phyloP scores from a whole-genome alignment of 2,888 invertebrate genomes.

The Andrena fulva region DNA sequence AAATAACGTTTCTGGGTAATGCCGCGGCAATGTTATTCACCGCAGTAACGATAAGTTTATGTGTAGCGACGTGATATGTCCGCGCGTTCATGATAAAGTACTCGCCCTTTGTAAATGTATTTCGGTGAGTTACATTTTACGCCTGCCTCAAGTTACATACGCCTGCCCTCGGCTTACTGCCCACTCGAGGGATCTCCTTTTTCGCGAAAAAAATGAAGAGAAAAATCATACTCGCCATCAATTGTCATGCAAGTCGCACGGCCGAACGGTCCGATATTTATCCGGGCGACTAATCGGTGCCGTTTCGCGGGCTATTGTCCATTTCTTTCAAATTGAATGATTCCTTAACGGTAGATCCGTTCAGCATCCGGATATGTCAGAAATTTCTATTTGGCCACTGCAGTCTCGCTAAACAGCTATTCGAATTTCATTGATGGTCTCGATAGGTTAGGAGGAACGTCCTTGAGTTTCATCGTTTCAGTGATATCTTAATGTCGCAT shows the following conservation, averaged over 20 bases:
- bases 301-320: background rate
- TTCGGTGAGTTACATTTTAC: constrained; percentile 79
- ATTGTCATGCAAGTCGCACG: constrained; percentile 55
- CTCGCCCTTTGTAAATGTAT: constrained; percentile 81
- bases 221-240: constrained; percentile 49
- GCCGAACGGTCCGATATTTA: constrained; percentile 25
- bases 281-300: constrained; percentile 22
- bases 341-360: background rate
- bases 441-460: constrained; percentile 53
- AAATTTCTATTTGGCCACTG: constrained; percentile 19
- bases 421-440: background rate
- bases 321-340: constrained; percentile 9
- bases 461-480: constrained; percentile 23
- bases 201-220: constrained; percentile 6
- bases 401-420: constrained; percentile 21
- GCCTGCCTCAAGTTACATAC: constrained; percentile 31
- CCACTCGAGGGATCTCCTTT: constrained; percentile 39
- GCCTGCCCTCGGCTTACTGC: constrained; percentile 21
- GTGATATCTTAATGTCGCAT: constrained; percentile 1
- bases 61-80: constrained; percentile 73
- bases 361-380: background rate
- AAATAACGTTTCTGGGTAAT: constrained; percentile 67
- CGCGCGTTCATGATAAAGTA: constrained; percentile 80
- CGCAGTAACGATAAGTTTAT: constrained; percentile 58
- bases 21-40: constrained; percentile 45